These are phyloP conservation scores for Pandemis cinnamomeana DNA, from an alignment of 2,888 invertebrate genomes.

Conservation along the genomic window DNA sequence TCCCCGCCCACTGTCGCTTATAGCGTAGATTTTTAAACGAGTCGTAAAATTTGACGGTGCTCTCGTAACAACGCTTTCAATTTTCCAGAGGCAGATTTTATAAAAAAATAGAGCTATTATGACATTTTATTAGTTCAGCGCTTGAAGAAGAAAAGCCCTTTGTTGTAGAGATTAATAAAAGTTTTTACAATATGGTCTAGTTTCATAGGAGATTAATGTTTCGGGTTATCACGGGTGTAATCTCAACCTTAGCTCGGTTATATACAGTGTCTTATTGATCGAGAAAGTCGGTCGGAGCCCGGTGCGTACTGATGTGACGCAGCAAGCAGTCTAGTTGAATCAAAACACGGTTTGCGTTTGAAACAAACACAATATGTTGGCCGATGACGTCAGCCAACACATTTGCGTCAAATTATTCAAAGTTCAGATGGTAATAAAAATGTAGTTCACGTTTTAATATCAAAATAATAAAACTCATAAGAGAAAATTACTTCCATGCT, in stretches of 20 bases:
- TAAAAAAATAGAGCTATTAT: constrained; percentile 39
- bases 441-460: neutral
- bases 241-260: neutral
- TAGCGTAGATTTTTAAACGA: constrained; percentile 38
- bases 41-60: constrained; percentile 38
- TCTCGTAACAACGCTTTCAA: constrained; percentile 36
- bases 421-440: constrained; percentile 13
- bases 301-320: constrained; percentile 19
- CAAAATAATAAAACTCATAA: neutral
- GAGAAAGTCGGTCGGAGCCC: neutral
- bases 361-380: constrained; percentile 10
- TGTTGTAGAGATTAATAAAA: constrained; percentile 25
- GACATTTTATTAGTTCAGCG: constrained; percentile 30
- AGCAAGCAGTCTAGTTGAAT: constrained; percentile 21
- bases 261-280: constrained; percentile 13
- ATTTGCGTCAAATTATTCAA: constrained; percentile 16
- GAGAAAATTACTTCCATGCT: neutral
- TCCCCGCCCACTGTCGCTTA: constrained; percentile 32
- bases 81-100: constrained; percentile 39
- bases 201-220: constrained; percentile 26
- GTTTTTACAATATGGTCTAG: constrained; percentile 10
- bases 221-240: neutral
- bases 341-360: constrained; percentile 27
- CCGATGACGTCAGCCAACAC: constrained; percentile 20
- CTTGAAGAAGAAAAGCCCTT: constrained; percentile 18